Percentiles rank a stretch among this genome's conserved stretches.
phyloP scores from a whole-genome alignment of 2,113 vertebrate genomes.

The Peromyscus californicus region DNA sequence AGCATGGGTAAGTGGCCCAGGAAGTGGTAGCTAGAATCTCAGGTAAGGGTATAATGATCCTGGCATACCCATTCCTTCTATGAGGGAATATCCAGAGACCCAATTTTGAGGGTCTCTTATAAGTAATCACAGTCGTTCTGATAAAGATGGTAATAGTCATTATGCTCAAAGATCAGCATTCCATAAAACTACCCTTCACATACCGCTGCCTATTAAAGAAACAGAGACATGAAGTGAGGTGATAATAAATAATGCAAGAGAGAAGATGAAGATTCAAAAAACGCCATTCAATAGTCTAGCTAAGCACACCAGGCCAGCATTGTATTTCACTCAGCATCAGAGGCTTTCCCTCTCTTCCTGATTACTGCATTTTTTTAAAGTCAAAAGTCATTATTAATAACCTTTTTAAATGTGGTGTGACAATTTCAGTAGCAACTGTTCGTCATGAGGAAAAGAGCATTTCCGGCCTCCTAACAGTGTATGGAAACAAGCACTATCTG shows the following conservation, averaged over 20 bases:
- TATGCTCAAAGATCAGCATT: background rate
- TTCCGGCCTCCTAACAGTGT: conserved; percentile 45
- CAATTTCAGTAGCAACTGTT: conserved; percentile 48
- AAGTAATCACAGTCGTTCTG: background rate
- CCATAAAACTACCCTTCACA: background rate
- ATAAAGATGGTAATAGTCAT: background rate
- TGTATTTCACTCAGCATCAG: background rate
- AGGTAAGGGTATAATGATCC: background rate
- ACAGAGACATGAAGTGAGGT: background rate
- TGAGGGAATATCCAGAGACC: background rate
- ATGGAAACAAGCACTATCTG: conserved; percentile 81
- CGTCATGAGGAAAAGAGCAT: background rate
- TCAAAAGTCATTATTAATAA: conserved; percentile 34
- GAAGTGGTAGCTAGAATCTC: background rate
- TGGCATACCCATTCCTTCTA: background rate
- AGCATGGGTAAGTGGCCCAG: background rate
- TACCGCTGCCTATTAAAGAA: background rate
- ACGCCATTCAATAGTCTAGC: background rate
- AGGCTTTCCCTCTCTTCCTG: background rate
- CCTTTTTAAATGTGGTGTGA: conserved; percentile 14
- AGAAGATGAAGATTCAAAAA: background rate
- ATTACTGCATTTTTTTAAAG: background rate
- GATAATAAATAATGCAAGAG: background rate
- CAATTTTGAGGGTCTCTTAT: background rate
- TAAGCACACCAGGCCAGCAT: background rate